A percentile compares a stretch with the other conserved stretches of the same genome.
phyloP scores from a whole-genome alignment of 2,888 invertebrate genomes.

The Aleiodes alternator region DNA sequence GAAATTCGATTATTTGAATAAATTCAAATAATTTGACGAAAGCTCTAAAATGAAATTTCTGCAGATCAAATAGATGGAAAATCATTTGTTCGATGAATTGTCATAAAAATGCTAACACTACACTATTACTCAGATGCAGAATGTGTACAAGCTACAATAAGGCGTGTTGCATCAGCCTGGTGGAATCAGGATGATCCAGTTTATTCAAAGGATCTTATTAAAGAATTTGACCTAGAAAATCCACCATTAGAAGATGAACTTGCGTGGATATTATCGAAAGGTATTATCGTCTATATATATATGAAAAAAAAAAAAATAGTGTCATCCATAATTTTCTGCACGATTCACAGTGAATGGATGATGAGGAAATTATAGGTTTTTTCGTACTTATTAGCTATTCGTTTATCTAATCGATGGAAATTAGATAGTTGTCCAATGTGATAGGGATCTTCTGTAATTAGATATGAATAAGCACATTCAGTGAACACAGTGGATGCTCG shows the following conservation, averaged over 20 bases:
- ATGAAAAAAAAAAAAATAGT: too few species aligned
- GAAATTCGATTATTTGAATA: too few species aligned
- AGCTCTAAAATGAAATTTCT: too few species aligned
- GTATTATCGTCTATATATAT: conserved; percentile 67
- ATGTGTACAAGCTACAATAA: conserved; percentile 62
- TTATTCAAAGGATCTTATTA: conserved; percentile 89
- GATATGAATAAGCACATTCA: too few species aligned
- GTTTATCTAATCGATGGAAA: too few species aligned
- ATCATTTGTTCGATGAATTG: conserved; percentile 53
- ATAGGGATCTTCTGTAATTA: too few species aligned
- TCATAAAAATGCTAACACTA: conserved; percentile 83
- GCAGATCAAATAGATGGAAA: neutral
- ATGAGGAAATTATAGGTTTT: too few species aligned
- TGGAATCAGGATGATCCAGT: conserved; percentile 79
- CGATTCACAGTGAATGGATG: neutral
- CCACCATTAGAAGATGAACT: conserved; percentile 87
- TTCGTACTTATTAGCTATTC: too few species aligned
- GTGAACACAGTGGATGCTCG: too few species aligned
- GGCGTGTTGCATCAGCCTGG: conserved; percentile 77
- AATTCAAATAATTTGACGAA: too few species aligned
- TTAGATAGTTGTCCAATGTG: too few species aligned
- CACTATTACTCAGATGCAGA: conserved; percentile 87
- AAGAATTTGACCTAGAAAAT: conserved; percentile 89
- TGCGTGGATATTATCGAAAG: conserved; percentile 83
- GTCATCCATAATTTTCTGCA: neutral